phyloP scores from a whole-genome alignment of 2,113 vertebrate genomes.

The Triplophysa rosa region DNA sequence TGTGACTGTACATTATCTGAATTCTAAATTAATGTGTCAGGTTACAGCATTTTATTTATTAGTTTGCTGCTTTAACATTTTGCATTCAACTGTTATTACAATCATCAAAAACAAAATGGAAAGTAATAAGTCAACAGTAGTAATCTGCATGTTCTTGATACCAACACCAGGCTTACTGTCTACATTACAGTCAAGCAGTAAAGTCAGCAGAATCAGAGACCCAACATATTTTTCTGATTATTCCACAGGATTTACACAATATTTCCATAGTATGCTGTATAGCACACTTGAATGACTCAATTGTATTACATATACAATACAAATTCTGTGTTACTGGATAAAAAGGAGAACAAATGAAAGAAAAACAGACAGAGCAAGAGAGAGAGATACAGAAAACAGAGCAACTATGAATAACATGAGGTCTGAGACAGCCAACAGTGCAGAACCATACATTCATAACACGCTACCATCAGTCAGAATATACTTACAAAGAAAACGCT shows the following conservation, averaged over 20 bases:
- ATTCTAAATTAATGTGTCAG: too few species aligned
- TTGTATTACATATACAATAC: constrained; percentile 7
- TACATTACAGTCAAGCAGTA: background rate
- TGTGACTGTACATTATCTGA: too few species aligned
- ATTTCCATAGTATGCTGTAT: constrained; percentile 26
- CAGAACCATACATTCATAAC: background rate
- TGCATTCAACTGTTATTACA: too few species aligned
- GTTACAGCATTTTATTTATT: too few species aligned
- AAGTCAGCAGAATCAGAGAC: constrained; percentile 1
- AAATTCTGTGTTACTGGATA: background rate
- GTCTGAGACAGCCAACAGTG: constrained; percentile 6
- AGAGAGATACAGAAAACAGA: background rate
- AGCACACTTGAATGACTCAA: constrained; percentile 28
- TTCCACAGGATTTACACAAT: constrained; percentile 28
- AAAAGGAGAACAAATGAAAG: background rate
- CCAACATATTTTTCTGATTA: constrained; percentile 23
- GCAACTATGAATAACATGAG: constrained; percentile 27
- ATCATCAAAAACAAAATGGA: too few species aligned
- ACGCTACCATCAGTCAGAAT: constrained; percentile 11
- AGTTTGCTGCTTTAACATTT: too few species aligned
- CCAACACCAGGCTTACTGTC: background rate
- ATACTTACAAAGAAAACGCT: background rate
- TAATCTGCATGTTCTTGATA: too few species aligned
- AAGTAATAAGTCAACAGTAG: too few species aligned
- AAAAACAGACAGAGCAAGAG: background rate